Percentiles rank a stretch among this genome's conserved stretches.
phyloP scores from a whole-genome alignment of 2,797 vertebrate genomes.

The Sebastes diaconus region DNA sequence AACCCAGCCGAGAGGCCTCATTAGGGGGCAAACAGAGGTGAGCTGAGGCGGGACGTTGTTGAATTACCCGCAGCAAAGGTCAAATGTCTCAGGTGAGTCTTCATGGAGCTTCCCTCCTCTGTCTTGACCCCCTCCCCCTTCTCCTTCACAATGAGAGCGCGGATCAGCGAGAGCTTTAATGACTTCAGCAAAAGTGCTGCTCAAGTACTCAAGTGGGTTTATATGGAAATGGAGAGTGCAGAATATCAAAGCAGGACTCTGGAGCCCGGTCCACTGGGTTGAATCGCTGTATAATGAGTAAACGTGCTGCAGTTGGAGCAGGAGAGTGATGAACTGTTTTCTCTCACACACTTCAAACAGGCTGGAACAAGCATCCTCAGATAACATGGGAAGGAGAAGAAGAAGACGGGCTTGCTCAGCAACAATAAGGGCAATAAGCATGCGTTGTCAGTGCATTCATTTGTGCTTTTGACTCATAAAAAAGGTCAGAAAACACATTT shows the following conservation, averaged over 20 bases:
- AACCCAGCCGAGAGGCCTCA: slow-evolving; percentile 38
- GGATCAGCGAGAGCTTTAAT: slow-evolving; percentile 35
- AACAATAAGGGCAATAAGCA: neutral
- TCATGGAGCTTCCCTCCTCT: neutral
- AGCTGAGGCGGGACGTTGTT: slow-evolving; percentile 29
- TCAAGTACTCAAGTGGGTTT: slow-evolving; percentile 33
- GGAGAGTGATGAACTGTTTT: slow-evolving; percentile 36
- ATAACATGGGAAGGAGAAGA: neutral
- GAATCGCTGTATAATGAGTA: slow-evolving; percentile 34
- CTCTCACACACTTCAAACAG: slow-evolving; percentile 38
- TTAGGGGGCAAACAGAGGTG: slow-evolving; percentile 30
- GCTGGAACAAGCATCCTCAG: slow-evolving; percentile 42
- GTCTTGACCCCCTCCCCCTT: neutral
- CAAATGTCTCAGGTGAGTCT: slow-evolving; percentile 61
- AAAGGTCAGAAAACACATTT: neutral
- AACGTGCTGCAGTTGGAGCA: slow-evolving; percentile 29
- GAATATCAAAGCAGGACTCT: slow-evolving; percentile 47
- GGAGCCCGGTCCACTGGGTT: slow-evolving; percentile 10
- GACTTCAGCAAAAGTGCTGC: slow-evolving; percentile 35
- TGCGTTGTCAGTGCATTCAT: neutral
- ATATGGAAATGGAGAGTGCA: slow-evolving; percentile 29
- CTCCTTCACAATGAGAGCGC: neutral
- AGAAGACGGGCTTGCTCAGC: neutral
- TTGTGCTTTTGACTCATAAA: neutral
- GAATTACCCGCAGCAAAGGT: slow-evolving; percentile 42